Base-by-base conservation (phyloP, 2,113 vertebrate species). In the Ariopsis seemanni region DNA sequence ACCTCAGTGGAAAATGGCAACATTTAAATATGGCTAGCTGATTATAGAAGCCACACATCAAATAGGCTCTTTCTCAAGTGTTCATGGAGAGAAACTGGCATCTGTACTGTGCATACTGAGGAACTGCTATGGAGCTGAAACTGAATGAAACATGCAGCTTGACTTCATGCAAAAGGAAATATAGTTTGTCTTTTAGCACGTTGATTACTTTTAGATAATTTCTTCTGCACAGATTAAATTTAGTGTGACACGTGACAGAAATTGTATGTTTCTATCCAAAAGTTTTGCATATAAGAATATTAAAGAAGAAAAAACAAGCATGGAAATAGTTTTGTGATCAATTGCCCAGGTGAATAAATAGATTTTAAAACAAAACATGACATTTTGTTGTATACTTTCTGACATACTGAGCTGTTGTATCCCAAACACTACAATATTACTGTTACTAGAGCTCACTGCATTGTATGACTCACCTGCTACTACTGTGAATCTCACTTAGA, bases 1-100 rank as follows among this genome's bases (percentile, higher is more conserved):
- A 85, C 8, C 84, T 85, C 48, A 30, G 58, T 30, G 25, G 42
- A 85, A 78, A 78, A 50, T 65, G 42, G 48, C 58, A 85, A 30
- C 84, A 65, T 75, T 78, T 78, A 78, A 85, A 78, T 75, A 50
- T 62, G 55, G 25, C 30, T 71, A 34, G 52, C 65, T 58, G 53
- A 72, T 42, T 74, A 74, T 48, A 50, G 84, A 50, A 62, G 63
- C 30, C n/a, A 14, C 58, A 30, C 57, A 62, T 77, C 15, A 57
- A 80, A 30, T n/a, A 57, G 12, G 14, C 8, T 10, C 53, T 57
- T 78, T 27, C 50, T 25, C 75, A 55, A 53, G 50, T 27, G 50
- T 27, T 55, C 25, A 55, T 27, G 50, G 14, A n/a, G 52, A 78
- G 50, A 78, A 55, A 78, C 12, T 55, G 75, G 81, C 34, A n/a